A percentile compares a stretch with the other conserved stretches of the same genome.
These are phyloP conservation scores for Chironomus striatipennis DNA, from an alignment of 1,140 invertebrate genomes.

Conservation along the genomic window DNA sequence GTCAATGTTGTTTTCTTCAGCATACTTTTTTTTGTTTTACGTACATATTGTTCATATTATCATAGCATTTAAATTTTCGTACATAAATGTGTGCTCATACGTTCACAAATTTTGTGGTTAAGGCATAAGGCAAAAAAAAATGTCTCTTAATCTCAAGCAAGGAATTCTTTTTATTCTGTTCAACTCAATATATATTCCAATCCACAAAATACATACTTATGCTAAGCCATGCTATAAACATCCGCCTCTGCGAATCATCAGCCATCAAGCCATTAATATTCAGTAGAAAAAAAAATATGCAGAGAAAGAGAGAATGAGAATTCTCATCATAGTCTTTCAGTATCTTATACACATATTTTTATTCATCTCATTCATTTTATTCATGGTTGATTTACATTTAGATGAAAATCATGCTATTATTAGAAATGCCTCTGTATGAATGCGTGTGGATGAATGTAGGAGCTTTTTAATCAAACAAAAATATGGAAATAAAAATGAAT, in stretches of 20 bases:
- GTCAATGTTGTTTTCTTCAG: background rate
- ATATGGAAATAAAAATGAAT: too few relatives aligned
- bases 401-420: background rate
- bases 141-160: background rate
- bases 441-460: background rate
- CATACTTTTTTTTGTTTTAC: background rate
- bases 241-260: conserved; percentile 11
- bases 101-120: background rate
- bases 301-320: too few relatives aligned
- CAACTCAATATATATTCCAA: background rate
- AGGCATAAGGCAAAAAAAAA: background rate
- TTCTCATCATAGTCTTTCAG: background rate
- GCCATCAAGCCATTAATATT: conserved; percentile 8
- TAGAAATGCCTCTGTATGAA: background rate
- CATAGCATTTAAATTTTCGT: too few relatives aligned
- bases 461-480: background rate
- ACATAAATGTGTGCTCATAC: background rate
- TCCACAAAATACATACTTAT: background rate
- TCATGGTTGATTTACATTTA: conserved; percentile 13
- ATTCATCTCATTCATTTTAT: background rate
- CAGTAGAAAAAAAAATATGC: background rate
- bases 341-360: too few relatives aligned
- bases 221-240: conserved; percentile 11
- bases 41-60: too few relatives aligned
- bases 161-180: background rate